Conservation (phyloP, 2,888 invertebrate genomes). For the Dione vanillae region DNA sequence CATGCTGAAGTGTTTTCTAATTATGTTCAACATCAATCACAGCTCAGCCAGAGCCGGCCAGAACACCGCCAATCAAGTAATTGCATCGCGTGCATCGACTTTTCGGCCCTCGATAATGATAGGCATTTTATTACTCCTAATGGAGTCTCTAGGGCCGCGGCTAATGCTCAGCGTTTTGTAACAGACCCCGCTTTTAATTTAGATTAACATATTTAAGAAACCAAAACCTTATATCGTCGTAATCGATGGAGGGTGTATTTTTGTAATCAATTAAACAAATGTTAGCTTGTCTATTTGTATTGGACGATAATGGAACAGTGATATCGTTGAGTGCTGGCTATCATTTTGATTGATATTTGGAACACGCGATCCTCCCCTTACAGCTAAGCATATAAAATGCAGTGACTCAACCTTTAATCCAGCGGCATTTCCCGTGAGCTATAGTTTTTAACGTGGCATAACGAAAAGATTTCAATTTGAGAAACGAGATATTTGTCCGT, state of each 20-base stretch:
- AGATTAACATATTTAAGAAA: conserved; percentile 77
- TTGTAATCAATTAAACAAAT: conserved; percentile 76
- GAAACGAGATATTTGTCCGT: conserved; percentile 69
- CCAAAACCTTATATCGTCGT: conserved; percentile 55
- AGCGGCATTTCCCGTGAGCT: conserved; percentile 70
- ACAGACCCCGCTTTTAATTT: conserved; percentile 76
- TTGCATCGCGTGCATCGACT: conserved; percentile 84
- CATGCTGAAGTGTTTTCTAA: conserved; percentile 84
- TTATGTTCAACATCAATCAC: conserved; percentile 83
- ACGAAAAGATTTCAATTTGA: conserved; percentile 81
- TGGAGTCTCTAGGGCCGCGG: conserved; percentile 83
- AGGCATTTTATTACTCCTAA: conserved; percentile 84
- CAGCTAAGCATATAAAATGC: conserved; percentile 40
- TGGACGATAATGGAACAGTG: conserved; percentile 67
- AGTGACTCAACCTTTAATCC: conserved; percentile 77
- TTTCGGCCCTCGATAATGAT: conserved; percentile 84
- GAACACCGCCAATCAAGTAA: conserved; percentile 84
- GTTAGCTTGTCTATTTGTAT: conserved; percentile 61
- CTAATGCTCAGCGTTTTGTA: conserved; percentile 75
- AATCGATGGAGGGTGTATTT: conserved; percentile 57
- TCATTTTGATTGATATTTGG: conserved; percentile 72
- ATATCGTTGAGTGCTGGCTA: conserved; percentile 73
- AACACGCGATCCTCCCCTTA: conserved; percentile 63
- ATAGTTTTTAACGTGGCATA: conserved; percentile 75
- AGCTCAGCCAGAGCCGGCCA: conserved; percentile 70